Conservation (phyloP, 2,888 invertebrate genomes). For the Ditula angustiorana region DNA sequence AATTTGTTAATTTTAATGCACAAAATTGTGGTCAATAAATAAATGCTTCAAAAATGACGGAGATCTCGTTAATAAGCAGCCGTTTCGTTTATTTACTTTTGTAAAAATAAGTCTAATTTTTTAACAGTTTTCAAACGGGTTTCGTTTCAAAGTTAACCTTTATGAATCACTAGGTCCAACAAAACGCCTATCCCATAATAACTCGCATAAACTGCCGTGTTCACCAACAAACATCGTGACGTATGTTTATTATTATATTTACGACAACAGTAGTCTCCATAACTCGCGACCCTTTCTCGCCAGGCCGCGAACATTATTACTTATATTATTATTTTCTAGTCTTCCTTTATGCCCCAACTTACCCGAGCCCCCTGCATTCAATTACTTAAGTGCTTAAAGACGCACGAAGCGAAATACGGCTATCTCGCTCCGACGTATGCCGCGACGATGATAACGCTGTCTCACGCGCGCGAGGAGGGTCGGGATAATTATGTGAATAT, state of each 20-base stretch:
- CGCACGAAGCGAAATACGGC: conserved; percentile 58
- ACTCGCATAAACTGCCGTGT: conserved; percentile 33
- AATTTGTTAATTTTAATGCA: too few species aligned
- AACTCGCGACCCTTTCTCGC: conserved; percentile 61
- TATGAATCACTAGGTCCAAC: conserved; percentile 12
- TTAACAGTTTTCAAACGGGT: too few species aligned
- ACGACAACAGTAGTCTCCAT: conserved; percentile 38
- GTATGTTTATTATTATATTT: conserved; percentile 47
- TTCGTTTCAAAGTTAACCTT: not conserved
- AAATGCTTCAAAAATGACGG: too few species aligned
- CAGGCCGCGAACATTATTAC: conserved; percentile 64
- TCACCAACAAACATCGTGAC: conserved; percentile 49
- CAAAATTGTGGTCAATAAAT: too few species aligned
- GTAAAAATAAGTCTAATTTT: too few species aligned
- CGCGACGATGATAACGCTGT: conserved; percentile 44
- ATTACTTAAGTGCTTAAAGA: conserved; percentile 81
- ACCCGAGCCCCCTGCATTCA: conserved; percentile 74
- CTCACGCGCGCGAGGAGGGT: conserved; percentile 59
- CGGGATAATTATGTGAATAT: conserved; percentile 80
- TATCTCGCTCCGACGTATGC: conserved; percentile 60
- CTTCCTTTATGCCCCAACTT: conserved; percentile 71
- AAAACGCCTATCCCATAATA: conserved; percentile 30
- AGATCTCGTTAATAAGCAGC: too few species aligned
- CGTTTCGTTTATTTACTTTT: too few species aligned
- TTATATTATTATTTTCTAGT: conserved; percentile 78